Evolutionary conservation across 1,140 invertebrate species (phyloP).

Genomic region (Grapholita molesta): DNA sequence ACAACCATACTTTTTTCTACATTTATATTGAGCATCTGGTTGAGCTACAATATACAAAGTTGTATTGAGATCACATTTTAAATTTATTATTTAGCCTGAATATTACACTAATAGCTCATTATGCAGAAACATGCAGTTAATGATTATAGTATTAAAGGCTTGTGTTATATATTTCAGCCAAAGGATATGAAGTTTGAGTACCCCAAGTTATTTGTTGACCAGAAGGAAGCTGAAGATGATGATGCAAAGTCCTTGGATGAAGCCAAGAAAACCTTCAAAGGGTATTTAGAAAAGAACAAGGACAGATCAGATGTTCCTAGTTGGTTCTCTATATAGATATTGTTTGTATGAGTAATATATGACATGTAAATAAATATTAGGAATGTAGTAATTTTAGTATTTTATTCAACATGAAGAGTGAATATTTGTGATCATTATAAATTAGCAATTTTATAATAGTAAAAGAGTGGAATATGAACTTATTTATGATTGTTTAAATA

Average conservation of each 20-base stretch:
- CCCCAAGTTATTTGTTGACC: constrained; percentile 76
- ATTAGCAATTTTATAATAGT: no score
- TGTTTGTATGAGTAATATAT: constrained; percentile 18
- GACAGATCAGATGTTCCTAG: constrained; percentile 76
- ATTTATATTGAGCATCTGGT: no score
- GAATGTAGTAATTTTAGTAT: not conserved
- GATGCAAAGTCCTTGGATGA: constrained; percentile 69
- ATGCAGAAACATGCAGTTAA: no score
- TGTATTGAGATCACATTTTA: no score
- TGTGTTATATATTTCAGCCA: constrained; percentile 64
- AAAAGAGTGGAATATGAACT: no score
- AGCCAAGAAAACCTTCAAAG: constrained; percentile 69
- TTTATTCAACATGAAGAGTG: not conserved
- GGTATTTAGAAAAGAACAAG: constrained; percentile 75
- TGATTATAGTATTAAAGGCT: no score
- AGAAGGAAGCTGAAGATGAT: constrained; percentile 59
- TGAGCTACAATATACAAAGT: no score
- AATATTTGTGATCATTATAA: no score
- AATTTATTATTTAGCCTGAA: no score
- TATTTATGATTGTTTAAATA: no score
- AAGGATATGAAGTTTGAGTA: constrained; percentile 79
- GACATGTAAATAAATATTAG: constrained; percentile 27
- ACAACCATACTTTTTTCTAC: no score
- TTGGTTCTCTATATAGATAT: constrained; percentile 78
- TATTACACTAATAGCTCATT: no score